Base-by-base conservation (phyloP, 2,888 invertebrate species). In the Spodoptera littoralis region DNA sequence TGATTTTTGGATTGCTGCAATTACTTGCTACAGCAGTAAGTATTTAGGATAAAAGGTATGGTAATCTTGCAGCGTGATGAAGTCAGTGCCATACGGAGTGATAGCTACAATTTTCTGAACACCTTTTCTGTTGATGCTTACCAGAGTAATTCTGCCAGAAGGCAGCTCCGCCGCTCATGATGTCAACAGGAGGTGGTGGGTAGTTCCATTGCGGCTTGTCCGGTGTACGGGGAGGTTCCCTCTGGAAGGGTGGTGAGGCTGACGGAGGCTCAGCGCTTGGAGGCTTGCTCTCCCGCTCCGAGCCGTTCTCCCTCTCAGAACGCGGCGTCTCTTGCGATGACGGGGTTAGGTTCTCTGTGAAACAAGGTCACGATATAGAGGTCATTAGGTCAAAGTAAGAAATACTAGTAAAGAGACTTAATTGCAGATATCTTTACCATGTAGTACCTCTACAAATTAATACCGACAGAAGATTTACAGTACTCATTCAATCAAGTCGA, bases 121-220 rank as follows among this genome's bases (percentile, higher is more conserved):
- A 30, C 30, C 30, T 30, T 30, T 30, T 30, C 30, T 30, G 0
- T 30, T 68, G 47, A 62, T 66, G 89, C 96, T 96, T 89, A 98
- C 98, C 98, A 87, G 98, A 98, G 93, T 98, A 98, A 90, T 98
- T 98, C 89, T 98, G 98, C 98, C 98, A 98, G 93, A 98, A 98
- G 48, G 98, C 98, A 52, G 97, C 97, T 45, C 97, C 97, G 59
- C 97, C 97, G 83, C 97, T 97, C 96, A 98, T 97, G 89, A 98
- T 96, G 92, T 98, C 98, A 22, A 95, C 93, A 18, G 95, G 94
- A 46, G 94, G 93, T 50, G 95, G 93, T 18, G 95, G 93, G 80
- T 94, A 94, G 89, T 91, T 93, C 91, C 96, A 96, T 63, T 96
- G 96, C 13, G 94, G 90, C 86, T 95, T 92, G 77, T 93, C 93